Conservation (phyloP, 2,888 invertebrate species). For the Ditula angustiorana region DNA sequence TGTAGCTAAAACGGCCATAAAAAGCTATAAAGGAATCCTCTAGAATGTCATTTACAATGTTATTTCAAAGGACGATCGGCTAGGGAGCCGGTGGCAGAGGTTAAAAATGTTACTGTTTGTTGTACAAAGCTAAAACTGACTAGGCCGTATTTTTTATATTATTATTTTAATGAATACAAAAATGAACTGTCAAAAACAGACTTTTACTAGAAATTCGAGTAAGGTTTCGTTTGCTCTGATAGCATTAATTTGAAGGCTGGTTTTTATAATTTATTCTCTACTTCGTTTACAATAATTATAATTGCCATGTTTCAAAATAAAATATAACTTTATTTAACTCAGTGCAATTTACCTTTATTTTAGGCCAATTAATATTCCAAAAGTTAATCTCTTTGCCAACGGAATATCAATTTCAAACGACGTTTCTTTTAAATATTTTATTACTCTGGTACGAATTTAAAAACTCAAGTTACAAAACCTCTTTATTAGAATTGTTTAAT, state of each 20-base stretch:
- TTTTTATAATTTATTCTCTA: background rate
- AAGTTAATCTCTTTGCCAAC: slow-evolving; percentile 4
- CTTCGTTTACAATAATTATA: background rate
- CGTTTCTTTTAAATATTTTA: background rate
- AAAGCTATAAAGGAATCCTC: slow-evolving; percentile 26
- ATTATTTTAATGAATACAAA: background rate
- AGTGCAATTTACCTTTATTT: too few relatives aligned
- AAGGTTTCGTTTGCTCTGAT: background rate
- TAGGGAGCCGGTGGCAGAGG: background rate
- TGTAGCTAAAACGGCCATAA: slow-evolving; percentile 41
- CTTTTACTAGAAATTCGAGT: background rate
- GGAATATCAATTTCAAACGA: background rate
- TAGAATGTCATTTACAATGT: slow-evolving; percentile 26
- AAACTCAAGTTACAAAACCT: background rate
- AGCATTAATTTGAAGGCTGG: background rate
- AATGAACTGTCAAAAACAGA: background rate
- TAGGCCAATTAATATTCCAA: background rate
- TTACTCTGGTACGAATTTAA: background rate
- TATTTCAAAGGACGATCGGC: slow-evolving; percentile 22
- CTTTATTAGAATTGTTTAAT: too few relatives aligned
- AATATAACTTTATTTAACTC: too few relatives aligned
- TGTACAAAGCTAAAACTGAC: slow-evolving; percentile 11
- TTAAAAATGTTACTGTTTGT: slow-evolving; percentile 6
- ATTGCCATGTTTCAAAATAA: background rate
- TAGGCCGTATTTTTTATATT: background rate